Conservation (phyloP, 2,113 vertebrate genomes). For the Cettia cetti region DNA sequence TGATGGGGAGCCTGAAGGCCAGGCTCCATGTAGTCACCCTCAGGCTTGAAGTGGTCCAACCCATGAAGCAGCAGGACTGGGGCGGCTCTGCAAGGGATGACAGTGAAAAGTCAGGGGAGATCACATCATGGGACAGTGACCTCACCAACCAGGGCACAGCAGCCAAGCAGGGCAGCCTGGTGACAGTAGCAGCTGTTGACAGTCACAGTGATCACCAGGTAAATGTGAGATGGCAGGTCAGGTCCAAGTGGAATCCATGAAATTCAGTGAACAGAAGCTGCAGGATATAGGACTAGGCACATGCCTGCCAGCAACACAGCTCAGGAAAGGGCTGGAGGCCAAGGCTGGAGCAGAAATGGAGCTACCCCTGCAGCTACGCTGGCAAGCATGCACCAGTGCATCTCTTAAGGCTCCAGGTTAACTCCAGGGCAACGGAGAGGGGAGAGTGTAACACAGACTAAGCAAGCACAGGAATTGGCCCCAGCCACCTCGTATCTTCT, state of each 20-base stretch:
- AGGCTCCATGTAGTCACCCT: neutral
- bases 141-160: neutral
- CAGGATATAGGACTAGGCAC: neutral
- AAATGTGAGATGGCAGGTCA: neutral
- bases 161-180: neutral
- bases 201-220: neutral
- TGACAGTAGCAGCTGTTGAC: neutral
- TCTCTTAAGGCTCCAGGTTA: neutral
- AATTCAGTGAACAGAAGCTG: neutral
- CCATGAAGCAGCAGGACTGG: neutral
- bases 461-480: neutral
- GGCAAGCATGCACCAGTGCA: fast-evolving
- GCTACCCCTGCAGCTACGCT: neutral
- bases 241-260: neutral
- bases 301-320: neutral
- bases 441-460: neutral
- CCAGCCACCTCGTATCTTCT: neutral
- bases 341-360: neutral
- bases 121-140: neutral
- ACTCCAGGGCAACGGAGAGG: neutral
- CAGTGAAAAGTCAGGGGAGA: neutral
- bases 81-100: neutral
- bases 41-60: neutral
- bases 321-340: neutral
- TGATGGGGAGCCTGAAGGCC: neutral